These are phyloP conservation scores for Urophycis tenuis DNA, from an alignment of 2,797 vertebrate genomes.

Conservation along the genomic window DNA sequence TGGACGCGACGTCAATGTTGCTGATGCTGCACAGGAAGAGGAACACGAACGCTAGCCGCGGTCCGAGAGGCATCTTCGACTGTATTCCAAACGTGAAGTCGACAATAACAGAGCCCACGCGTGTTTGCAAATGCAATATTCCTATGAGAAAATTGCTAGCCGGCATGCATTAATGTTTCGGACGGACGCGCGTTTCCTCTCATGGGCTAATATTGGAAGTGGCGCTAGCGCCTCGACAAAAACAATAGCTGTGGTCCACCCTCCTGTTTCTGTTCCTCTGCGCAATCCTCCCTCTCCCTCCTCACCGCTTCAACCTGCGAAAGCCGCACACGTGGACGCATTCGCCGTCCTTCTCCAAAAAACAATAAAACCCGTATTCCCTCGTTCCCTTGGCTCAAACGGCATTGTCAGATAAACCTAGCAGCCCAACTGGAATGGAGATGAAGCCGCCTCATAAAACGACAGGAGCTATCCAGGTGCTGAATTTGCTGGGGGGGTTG, in stretches of 20 bases:
- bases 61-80: constrained; percentile 48
- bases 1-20: constrained; percentile 43
- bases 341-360: constrained; percentile 19
- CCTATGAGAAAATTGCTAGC: neutral
- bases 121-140: neutral
- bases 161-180: neutral
- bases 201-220: neutral
- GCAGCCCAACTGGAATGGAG: neutral
- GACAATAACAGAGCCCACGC: neutral
- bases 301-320: constrained; percentile 5
- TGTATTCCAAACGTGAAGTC: constrained; percentile 13
- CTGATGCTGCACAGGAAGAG: constrained; percentile 47
- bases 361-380: constrained; percentile 11
- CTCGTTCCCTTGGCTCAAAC: constrained; percentile 30
- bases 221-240: constrained; percentile 24
- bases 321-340: neutral
- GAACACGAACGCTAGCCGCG: constrained; percentile 38
- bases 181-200: neutral
- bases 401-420: constrained; percentile 43
- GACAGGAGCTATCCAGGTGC: constrained; percentile 45
- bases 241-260: constrained; percentile 4
- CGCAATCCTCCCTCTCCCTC: neutral
- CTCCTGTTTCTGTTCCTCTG: neutral
- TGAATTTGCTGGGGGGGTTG: constrained; percentile 25
- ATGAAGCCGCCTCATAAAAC: constrained; percentile 2